Percentiles rank a stretch among this genome's conserved stretches.
Conservation (phyloP, 2,888 invertebrate species). For the Carpatolechia fugitivella region DNA sequence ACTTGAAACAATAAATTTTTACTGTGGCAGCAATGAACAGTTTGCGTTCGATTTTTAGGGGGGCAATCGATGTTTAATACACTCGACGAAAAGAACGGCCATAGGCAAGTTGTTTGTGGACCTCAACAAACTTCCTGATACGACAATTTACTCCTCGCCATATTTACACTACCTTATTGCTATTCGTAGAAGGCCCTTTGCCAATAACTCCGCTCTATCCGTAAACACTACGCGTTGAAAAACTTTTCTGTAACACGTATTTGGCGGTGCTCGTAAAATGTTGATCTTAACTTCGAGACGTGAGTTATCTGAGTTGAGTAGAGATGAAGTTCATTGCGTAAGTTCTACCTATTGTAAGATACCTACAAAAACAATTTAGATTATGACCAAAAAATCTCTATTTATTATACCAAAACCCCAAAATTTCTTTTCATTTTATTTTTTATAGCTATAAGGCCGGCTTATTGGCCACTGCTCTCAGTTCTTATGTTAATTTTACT, state of each 20-base stretch:
- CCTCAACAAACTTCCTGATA: constrained; percentile 24
- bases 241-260: background rate
- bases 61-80: no score
- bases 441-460: no score
- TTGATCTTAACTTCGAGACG: background rate
- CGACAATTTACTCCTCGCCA: constrained; percentile 10
- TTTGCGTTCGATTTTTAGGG: no score
- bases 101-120: constrained; percentile 18
- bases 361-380: no score
- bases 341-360: background rate
- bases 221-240: background rate
- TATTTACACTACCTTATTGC: constrained; percentile 22
- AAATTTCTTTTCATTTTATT: no score
- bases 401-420: no score
- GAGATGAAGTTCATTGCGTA: background rate
- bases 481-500: no score
- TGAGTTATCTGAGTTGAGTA: background rate
- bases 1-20: no score
- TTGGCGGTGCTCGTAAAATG: background rate
- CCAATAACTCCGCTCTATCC: background rate
- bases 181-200: constrained; percentile 3
- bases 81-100: background rate
- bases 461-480: no score
- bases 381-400: no score
- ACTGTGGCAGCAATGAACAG: no score